phyloP scores from a whole-genome alignment of 2,888 invertebrate genomes.

The Drosophila mercatorum region DNA sequence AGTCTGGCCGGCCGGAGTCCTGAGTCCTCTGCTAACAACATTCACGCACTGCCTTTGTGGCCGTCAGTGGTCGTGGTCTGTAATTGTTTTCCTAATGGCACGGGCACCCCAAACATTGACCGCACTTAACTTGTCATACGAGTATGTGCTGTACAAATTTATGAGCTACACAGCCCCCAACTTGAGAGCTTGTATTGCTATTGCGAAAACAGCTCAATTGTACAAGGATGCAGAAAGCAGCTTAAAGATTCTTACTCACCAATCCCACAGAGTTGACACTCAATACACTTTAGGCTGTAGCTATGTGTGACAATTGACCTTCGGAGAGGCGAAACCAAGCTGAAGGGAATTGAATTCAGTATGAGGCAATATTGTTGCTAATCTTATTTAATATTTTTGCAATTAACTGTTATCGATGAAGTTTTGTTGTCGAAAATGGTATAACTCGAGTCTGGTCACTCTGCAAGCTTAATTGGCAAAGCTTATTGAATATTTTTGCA shows the following conservation, averaged over 20 bases:
- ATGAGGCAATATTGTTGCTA: neutral
- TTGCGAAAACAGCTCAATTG: conserved; percentile 20
- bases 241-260: conserved; percentile 1
- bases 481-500: no score
- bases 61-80: conserved; percentile 67
- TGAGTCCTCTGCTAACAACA: conserved; percentile 5
- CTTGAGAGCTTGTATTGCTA: neutral
- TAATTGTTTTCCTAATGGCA: conserved; percentile 79
- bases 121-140: conserved; percentile 77
- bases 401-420: neutral
- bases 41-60: conserved; percentile 51
- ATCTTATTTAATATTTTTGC: neutral
- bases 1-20: neutral
- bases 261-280: neutral
- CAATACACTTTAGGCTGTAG: neutral
- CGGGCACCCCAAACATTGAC: conserved; percentile 66
- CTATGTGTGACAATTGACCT: neutral
- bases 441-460: neutral
- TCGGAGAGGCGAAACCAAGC: no score
- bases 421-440: no score
- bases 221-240: neutral
- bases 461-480: no score
- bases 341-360: neutral
- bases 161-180: conserved; percentile 46
- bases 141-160: conserved; percentile 64